Conservation (phyloP, 2,113 vertebrate species). For the Rana temporaria region DNA sequence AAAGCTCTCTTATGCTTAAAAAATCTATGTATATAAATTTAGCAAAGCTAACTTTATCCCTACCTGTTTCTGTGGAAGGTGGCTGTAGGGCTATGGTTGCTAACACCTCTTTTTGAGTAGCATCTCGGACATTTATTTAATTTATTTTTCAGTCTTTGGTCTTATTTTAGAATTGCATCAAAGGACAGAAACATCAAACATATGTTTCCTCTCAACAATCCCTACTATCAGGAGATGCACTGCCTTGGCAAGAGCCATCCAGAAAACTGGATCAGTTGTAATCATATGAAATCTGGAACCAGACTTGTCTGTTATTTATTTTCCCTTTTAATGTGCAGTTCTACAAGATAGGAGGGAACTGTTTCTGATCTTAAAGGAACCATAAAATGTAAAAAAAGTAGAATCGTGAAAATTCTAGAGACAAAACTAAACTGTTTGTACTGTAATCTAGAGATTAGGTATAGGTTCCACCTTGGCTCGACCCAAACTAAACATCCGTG, state of each 20-base stretch:
- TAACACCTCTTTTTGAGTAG: background rate
- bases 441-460: too few species aligned
- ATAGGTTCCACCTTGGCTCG: too few species aligned
- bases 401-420: too few species aligned
- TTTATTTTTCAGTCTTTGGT: background rate
- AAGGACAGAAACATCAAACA: constrained; percentile 20
- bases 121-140: background rate
- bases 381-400: too few species aligned
- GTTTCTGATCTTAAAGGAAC: background rate
- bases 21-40: too few species aligned
- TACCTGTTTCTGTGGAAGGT: too few species aligned
- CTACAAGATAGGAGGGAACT: background rate
- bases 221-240: constrained; percentile 4
- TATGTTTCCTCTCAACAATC: constrained; percentile 22
- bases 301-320: constrained; percentile 1
- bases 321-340: background rate
- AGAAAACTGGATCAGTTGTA: background rate
- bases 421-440: too few species aligned
- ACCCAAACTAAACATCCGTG: too few species aligned
- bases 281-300: background rate
- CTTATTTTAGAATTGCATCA: constrained; percentile 32
- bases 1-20: too few species aligned
- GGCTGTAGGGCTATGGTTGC: too few species aligned
- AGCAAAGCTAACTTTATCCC: too few species aligned
- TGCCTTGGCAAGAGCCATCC: background rate